Base-by-base conservation (phyloP, 2,113 vertebrate species). In the Notarius lentiginosus region DNA sequence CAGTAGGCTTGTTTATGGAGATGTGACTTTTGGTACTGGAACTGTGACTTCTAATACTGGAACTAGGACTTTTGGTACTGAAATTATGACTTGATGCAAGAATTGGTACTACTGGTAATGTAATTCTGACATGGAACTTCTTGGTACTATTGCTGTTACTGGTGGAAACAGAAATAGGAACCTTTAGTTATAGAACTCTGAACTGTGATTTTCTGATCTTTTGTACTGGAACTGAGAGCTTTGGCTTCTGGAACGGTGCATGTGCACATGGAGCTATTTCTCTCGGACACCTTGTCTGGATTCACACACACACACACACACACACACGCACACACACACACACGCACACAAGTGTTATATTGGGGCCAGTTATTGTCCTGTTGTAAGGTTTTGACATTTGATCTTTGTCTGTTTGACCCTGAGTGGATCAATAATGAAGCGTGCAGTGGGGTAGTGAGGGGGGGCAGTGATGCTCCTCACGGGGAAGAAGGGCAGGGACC, bases 351-450 rank as follows among this genome's bases (percentile, higher is more conserved):
- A 27, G 22, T 61, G 30, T 27, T 86, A 73, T 53, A 20, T 82
- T 68, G 68, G 17, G 86, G 53, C 86, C n/a, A 89, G 83, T 87
- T 90, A 90, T 89, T 89, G 88, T 82, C 51, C 51, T 79, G 76
- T 79, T 70, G 14, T 8, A 20, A 30, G 22, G 76, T 7, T 30
- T 58, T 70, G 61, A 87, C 84, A 76, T 85, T 85, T 82, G 66
- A 4, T 79, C 86, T 27, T 9, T 72, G 72, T 68, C 68, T n/a
- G 72, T 87, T 86, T 92, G 51, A 75, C 85, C 87, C 12, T n/a
- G 34, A 72, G 18, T 79, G 56, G 79, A 86, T 87, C 79, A 51
- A 75, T 91, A 84, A 87, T 63, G 15, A 14, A 20, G 51, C 17
- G 77, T 27, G 55, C 58, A 86, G 56, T 58, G 60, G 30, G 34